These are phyloP conservation scores for Crioceris asparagi DNA, from an alignment of 2,888 invertebrate genomes.

Conservation along the genomic window DNA sequence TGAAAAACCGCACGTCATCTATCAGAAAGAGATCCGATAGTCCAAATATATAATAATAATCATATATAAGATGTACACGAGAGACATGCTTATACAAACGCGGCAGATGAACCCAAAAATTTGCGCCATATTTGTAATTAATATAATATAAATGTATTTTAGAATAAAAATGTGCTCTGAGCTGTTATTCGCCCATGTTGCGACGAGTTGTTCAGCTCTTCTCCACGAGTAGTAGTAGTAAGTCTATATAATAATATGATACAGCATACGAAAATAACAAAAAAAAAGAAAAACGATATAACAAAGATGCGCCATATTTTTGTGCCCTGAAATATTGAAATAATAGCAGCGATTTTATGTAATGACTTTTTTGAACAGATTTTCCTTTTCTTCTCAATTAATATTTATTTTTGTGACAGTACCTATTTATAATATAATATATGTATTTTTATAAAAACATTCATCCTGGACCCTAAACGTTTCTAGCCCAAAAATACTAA, in stretches of 20 bases:
- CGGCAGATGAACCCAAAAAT: constrained; percentile 14
- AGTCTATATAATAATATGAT: not conserved
- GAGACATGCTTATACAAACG: too few relatives aligned
- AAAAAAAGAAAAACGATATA: too few relatives aligned
- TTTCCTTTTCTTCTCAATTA: too few relatives aligned
- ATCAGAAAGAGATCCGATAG: constrained; percentile 13
- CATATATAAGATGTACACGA: constrained; percentile 15
- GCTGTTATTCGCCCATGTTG: too few relatives aligned
- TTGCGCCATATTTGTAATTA: too few relatives aligned
- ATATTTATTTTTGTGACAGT: constrained; percentile 29
- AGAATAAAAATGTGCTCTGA: too few relatives aligned
- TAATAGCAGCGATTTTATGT: constrained; percentile 20
- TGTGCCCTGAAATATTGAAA: constrained; percentile 25
- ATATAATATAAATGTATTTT: too few relatives aligned
- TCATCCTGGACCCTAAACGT: constrained; percentile 20
- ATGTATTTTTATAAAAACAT: constrained; percentile 30
- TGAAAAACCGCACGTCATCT: constrained; percentile 24
- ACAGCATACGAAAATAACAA: not conserved
- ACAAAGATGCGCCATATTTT: constrained; percentile 7
- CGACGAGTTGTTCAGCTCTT: too few relatives aligned
- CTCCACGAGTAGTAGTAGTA: too few relatives aligned
- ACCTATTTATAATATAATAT: too few relatives aligned
- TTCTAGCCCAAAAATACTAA: constrained; percentile 17
- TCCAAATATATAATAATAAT: too few relatives aligned
- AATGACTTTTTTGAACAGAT: constrained; percentile 13